Evolutionary conservation across 2,113 vertebrate species (phyloP).

Genomic region (Tetraodon nigroviridis): DNA sequence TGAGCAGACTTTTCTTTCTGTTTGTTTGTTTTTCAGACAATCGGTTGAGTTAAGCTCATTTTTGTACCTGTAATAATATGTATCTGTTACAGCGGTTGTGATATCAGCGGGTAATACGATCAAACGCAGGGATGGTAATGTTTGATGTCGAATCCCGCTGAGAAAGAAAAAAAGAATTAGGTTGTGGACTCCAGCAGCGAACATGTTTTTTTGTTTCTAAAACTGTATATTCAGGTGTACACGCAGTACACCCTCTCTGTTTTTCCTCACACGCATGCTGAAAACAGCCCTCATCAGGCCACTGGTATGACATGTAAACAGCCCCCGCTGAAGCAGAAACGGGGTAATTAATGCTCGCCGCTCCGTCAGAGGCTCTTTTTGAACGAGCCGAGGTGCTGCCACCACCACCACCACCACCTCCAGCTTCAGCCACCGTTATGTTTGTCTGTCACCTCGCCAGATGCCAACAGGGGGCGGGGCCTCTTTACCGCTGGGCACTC

Average conservation of each 20-base stretch:
- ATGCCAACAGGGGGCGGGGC: conserved; percentile 22
- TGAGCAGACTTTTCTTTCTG: not conserved
- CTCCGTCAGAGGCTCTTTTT: conserved; percentile 26
- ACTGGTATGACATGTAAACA: conserved; percentile 21
- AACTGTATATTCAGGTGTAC: conserved; percentile 43
- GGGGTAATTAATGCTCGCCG: conserved; percentile 29
- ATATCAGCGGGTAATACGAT: conserved; percentile 29
- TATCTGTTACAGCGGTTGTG: conserved; percentile 22
- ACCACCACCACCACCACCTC: not conserved
- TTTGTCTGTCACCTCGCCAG: conserved; percentile 54
- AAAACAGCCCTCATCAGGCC: not conserved
- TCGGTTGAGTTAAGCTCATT: not conserved
- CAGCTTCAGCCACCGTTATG: not conserved
- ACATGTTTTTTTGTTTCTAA: conserved; percentile 18
- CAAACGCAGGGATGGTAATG: conserved; percentile 38
- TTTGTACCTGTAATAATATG: conserved; percentile 20
- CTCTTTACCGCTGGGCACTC: conserved; percentile 23
- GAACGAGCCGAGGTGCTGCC: conserved; percentile 27
- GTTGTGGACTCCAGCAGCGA: conserved; percentile 22
- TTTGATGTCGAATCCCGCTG: conserved; percentile 42
- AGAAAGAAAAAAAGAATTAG: conserved; percentile 15
- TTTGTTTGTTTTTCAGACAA: not conserved
- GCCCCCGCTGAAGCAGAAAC: conserved; percentile 3
- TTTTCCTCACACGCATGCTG: not conserved
- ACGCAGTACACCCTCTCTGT: conserved; percentile 7